Evolutionary conservation across 2,113 vertebrate genomes (phyloP).

Genomic region (Mugil cephalus): DNA sequence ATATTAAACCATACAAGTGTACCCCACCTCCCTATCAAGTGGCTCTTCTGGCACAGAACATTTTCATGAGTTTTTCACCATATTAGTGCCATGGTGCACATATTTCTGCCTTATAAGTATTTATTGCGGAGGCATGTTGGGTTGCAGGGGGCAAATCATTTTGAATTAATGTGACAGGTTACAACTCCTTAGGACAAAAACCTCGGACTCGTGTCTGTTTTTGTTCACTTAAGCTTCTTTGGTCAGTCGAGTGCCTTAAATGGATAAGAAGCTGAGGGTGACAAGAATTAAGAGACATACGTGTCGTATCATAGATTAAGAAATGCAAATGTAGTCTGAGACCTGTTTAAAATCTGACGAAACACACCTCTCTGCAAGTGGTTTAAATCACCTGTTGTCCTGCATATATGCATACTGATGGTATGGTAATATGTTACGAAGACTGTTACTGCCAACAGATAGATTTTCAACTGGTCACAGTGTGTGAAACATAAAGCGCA

Average conservation of each 20-base stretch:
- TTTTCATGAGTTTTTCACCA: slow-evolving; percentile 39
- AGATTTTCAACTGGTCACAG: slow-evolving; percentile 14
- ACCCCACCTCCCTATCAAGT: slow-evolving; percentile 24
- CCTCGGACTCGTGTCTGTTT: slow-evolving; percentile 22
- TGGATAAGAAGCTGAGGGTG: slow-evolving; percentile 38
- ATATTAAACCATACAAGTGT: slow-evolving; percentile 50
- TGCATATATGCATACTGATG: slow-evolving; percentile 3
- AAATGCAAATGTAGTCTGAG: neutral
- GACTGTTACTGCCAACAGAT: neutral
- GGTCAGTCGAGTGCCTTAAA: slow-evolving; percentile 39
- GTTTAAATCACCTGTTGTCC: slow-evolving; percentile 1
- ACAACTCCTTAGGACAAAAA: slow-evolving; percentile 33
- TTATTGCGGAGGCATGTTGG: slow-evolving; percentile 42
- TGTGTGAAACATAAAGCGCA: slow-evolving; percentile 17
- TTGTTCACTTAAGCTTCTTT: slow-evolving; percentile 17
- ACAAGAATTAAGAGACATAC: slow-evolving; percentile 1
- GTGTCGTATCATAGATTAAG: neutral
- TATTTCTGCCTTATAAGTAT: slow-evolving; percentile 75
- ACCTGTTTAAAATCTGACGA: neutral
- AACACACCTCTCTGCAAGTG: neutral
- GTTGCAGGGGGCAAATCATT: slow-evolving; percentile 48
- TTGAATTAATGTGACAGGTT: slow-evolving; percentile 58
- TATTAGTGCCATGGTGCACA: slow-evolving; percentile 41
- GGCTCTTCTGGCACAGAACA: slow-evolving; percentile 30
- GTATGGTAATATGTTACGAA: slow-evolving; percentile 2